Evolutionary conservation across 2,113 vertebrate species (phyloP), one percentile per base, ranked within the genome.

Genomic region (Suncus etruscus): DNA sequence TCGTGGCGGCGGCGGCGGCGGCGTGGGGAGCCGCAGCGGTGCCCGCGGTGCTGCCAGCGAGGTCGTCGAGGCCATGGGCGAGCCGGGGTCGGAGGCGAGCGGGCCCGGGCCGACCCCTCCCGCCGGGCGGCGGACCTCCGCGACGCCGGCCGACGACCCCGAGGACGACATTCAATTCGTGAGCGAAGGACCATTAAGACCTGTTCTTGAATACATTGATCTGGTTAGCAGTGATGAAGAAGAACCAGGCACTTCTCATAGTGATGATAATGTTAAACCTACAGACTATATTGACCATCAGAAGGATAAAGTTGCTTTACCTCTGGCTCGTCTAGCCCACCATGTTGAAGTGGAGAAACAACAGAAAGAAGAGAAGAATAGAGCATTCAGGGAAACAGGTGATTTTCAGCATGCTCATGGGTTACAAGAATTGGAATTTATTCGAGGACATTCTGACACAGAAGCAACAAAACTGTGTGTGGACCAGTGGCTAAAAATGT

Each of bases 401-500:
- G 98, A 99, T 95, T 98, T 97, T 54, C 99, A 99, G 12, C 98
- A 97, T 95, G 98, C 98, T 96, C 99, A 99, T 20, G 99, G 39
- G 4, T 98, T 98, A 47, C 98, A 98, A 95, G 98, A 99, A 96
- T 79, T 99, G 96, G 98, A 99, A 92, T 98, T 98, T 96, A 98
- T 97, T 95, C 97, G 96, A 66, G 96, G 93, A 54, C 39, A 96
- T 91, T 98, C 97, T 94, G 96, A 97, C 61, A 98, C 97, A 92
- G 97, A 98, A 91, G 98, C 98, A 90, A 99, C 99, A 96, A 99
- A 98, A 94, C 96, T 97, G 22, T 99, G 99, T 91, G 99, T 99
- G 75, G 98, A 99, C 39, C 98, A 99, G 87, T 99, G 99, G 99
- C 97, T 99, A 87, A 99, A 39, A 98, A 99, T 99, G 98, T 98